These are phyloP conservation scores for Malurus alboscapulatus DNA, from an alignment of 2,113 vertebrate genomes.

Conservation along the genomic window DNA sequence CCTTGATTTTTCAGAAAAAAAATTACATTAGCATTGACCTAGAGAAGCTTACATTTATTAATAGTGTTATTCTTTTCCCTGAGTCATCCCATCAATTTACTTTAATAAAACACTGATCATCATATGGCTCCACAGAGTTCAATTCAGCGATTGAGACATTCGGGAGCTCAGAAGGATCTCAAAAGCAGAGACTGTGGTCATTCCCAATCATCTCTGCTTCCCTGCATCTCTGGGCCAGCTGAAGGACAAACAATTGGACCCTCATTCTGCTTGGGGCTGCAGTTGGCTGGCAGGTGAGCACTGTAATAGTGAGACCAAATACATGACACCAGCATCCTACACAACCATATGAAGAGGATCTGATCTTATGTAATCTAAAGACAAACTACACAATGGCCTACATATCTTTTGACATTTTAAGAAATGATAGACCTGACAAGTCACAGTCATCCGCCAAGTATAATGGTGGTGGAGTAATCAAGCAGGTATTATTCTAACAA, in stretches of 20 bases:
- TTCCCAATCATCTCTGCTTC: background rate
- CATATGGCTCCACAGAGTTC: background rate
- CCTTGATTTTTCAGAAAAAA: background rate
- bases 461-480: background rate
- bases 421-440: background rate
- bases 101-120: background rate
- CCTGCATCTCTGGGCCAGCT: background rate
- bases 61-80: background rate
- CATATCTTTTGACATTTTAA: background rate
- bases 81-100: constrained; percentile 30
- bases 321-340: background rate
- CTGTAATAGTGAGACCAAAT: background rate
- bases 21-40: background rate
- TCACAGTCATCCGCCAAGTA: background rate
- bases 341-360: background rate
- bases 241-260: background rate
- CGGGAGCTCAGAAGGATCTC: background rate
- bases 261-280: background rate
- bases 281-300: background rate
- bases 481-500: background rate
- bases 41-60: background rate
- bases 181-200: background rate
- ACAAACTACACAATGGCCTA: background rate
- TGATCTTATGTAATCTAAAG: background rate
- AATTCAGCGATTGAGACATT: background rate